phyloP scores from a whole-genome alignment of 2,797 vertebrate species.

The Gymnoscopelus braueri region DNA sequence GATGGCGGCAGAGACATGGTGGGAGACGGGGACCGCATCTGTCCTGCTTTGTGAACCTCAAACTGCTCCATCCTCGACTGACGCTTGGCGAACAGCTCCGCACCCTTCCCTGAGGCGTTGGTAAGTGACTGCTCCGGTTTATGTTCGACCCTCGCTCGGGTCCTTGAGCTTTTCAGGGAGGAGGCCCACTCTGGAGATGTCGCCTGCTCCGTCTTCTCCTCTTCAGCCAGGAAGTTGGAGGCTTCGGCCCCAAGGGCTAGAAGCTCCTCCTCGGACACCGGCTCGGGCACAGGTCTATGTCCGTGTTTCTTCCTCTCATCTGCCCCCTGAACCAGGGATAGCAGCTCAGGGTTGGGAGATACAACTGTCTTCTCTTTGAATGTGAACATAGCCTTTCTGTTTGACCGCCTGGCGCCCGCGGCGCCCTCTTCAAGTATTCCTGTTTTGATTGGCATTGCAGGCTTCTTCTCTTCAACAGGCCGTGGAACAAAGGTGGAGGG shows the following conservation, averaged over 20 bases:
- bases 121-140: slow-evolving; percentile 89
- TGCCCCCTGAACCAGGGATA: slow-evolving; percentile 91
- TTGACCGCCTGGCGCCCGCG: slow-evolving; percentile 66
- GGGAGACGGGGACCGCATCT: slow-evolving; percentile 89
- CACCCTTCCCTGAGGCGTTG: slow-evolving; percentile 92
- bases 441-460: slow-evolving; percentile 77
- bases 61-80: slow-evolving; percentile 96
- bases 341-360: slow-evolving; percentile 93
- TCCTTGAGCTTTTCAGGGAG: slow-evolving; percentile 90
- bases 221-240: slow-evolving; percentile 88
- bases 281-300: slow-evolving; percentile 82
- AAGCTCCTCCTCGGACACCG: slow-evolving; percentile 86
- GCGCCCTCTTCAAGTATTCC: slow-evolving; percentile 90
- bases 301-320: slow-evolving; percentile 90
- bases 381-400: slow-evolving; percentile 96
- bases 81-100: slow-evolving; percentile 92
- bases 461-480: slow-evolving; percentile 57
- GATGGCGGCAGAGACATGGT: slow-evolving; percentile 96
- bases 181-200: slow-evolving; percentile 90
- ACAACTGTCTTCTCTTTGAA: slow-evolving; percentile 94
- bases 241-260: slow-evolving; percentile 95
- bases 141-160: slow-evolving; percentile 84
- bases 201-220: slow-evolving; percentile 54
- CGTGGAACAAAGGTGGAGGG: slow-evolving; percentile 73
- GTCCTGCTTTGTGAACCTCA: slow-evolving; percentile 79